Base-by-base conservation (phyloP, 1,140 invertebrate species). In the Achroia grisella region DNA sequence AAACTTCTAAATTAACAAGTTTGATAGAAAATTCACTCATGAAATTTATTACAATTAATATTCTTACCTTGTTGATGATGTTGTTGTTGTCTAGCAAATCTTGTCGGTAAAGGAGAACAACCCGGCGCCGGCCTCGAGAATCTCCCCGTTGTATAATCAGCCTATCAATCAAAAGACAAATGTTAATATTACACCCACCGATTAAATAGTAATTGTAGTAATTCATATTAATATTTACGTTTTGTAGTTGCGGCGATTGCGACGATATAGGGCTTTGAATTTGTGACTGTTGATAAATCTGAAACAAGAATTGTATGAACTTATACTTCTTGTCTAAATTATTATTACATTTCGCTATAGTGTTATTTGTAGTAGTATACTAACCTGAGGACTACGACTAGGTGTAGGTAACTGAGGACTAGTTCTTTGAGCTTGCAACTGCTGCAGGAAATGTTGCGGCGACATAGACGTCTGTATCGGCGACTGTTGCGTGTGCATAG, bases 401-500 rank as follows among this genome's bases (percentile, higher is more conserved):
- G 83, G 82, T 5, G 81, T 81, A 3, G 84, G 79, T 40, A 86
- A 54, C 49, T 87, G 82, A 12, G 81, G 77, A 48, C 81, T 83
- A 10, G 79, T 83, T 45, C 77, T 73, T 41, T 86, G 77, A 9
- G 71, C 72, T 62, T 86, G 81, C 14, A 84, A 52, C 43, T 86
- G 83, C 48, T 82, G 75, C 33, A 81, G 42, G 53, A 82, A 83
- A 42, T 84, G 77, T 58, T 85, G 83, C 17, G 79, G 79, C 13
- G 77, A 81, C 76, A 81, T 79, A 14, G 77, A 68, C 10, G 72
- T 68, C 12, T 89, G 88, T 64, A 88, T 85, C 30, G 87, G 72
- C 17, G 86, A 87, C 45, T 88, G 87, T 55, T 89, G 89, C 15
- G 87, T 87, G 33, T 87, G 83, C 54, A 87, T 80, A 37, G 86